Conservation (phyloP, 1,140 invertebrate species). For the Cepaea nemoralis region DNA sequence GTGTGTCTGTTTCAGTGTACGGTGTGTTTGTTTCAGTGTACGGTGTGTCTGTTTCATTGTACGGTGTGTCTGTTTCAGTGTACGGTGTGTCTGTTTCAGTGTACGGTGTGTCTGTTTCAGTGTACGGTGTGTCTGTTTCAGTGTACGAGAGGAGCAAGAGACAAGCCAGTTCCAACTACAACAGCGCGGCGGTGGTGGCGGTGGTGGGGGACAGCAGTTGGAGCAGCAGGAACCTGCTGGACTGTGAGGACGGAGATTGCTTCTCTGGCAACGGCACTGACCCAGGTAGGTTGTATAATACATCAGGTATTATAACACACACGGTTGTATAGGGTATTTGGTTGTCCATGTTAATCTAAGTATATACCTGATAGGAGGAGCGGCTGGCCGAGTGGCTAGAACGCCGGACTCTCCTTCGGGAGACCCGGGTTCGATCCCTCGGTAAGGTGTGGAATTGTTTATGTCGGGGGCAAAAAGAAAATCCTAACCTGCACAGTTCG, state of each 20-base stretch:
- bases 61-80: too few relatives aligned
- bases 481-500: too few relatives aligned
- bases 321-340: not conserved
- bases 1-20: too few relatives aligned
- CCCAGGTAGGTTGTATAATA: not conserved
- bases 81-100: too few relatives aligned
- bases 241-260: not conserved
- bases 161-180: not conserved
- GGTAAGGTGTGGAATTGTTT: too few relatives aligned
- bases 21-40: too few relatives aligned
- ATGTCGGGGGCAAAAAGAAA: too few relatives aligned
- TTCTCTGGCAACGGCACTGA: not conserved
- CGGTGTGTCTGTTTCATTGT: too few relatives aligned
- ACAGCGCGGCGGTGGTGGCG: not conserved
- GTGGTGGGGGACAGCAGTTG: not conserved
- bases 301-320: too few relatives aligned
- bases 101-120: too few relatives aligned
- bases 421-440: not conserved
- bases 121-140: too few relatives aligned
- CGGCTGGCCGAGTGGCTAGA: not conserved
- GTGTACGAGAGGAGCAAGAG: not conserved
- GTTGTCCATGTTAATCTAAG: not conserved
- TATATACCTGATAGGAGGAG: not conserved
- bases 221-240: not conserved
- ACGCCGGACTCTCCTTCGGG: not conserved